Base-by-base conservation (phyloP, 2,888 invertebrate species). In the Aspidiotus destructor region DNA sequence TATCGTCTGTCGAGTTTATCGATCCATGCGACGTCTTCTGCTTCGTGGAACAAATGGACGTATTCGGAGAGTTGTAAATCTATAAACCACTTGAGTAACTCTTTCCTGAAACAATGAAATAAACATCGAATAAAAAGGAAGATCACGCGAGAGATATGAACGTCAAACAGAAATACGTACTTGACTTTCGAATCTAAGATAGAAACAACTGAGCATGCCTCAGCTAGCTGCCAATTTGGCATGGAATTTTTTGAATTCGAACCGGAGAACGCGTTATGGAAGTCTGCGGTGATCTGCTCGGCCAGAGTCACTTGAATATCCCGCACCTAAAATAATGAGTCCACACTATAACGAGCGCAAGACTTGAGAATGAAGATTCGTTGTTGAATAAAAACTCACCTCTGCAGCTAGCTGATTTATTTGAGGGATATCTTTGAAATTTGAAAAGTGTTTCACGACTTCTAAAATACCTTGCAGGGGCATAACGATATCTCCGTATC, bases 11-110 rank as follows among this genome's bases (percentile, higher is more conserved):
- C 95, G 65, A 99, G 88, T 79, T 93, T 93, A 75, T 96, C 90
- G 70, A 99, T 78, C 98, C 99, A 99, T 1, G 97, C 95, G 60
- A 87, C 88, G 77, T 98, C 97, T 78, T 99, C 96, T 75, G 92
- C 92, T 74, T 92, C 87, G 64, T 93, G 89, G 80, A 97, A 99
- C 69, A 99, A 81, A 74, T 96, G 93, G 65, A 84, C 82, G 77
- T 99, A 99, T 77, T 99, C 99, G 78, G 92, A 86, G 52, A 95
- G 79, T 76, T 96, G 94, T 61, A 85, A 80, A 58, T 81, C 81
- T 73, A 95, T 86, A 79, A 97, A 94, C 96, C 97, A 98, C 71
- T 86, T 84, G 1, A 97, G 80, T 62, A 97, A 79, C 63, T 95
- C 93, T 69, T 83, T 82, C 73, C 81, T 81, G 72, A 28, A 71